Base-by-base conservation (phyloP, 2,797 vertebrate genomes). In the Paratrypauchen microcephalus region DNA sequence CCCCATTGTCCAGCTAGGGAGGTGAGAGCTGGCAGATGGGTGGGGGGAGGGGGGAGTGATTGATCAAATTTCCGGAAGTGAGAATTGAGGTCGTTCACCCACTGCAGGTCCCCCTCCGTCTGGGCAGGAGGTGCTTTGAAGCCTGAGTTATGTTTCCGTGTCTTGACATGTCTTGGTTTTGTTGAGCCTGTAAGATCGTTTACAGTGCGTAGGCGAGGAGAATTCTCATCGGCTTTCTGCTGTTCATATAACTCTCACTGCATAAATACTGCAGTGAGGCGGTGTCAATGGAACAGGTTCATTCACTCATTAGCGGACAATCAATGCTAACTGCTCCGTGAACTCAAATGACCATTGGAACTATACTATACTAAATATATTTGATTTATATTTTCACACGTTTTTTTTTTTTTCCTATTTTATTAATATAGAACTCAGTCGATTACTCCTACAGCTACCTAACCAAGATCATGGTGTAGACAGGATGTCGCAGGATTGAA, bases 221-320 rank as follows among this genome's bases (percentile, higher is more conserved):
- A 15, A 13, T 21, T 30, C 47, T 66, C 47, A 21, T 54, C 32
- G 28, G 41, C 16, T 64, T 23, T 24, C 15, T n/a, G 45, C 45
- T 52, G 24, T 28, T 26, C 45, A 7, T 63, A 45, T 48, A 24
- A 23, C 32, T 36, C 32, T 36, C 21, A 13, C 61, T 3, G 41
- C 21, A 30, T 48, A 59, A 75, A 70, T 58, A 28, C 18, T 64
- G 50, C 12, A 47, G 24, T 19, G 19, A 65, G 45, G 24, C 30
- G 5, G 47, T 50, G 63, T 65, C 47, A 28, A 28, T n/a, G 24
- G 61, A 63, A 45, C 61, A 45, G 24, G 39, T 0, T n/a, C 61
- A 26, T 63, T 63, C 12, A 8, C 23, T 63, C 39, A 63, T 47
- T 30, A 30, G 63, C 23, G 28, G 63, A 6, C 24, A 19, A 19